Conservation (phyloP, 2,888 invertebrate species). For the Ramazzottius varieornatus region DNA sequence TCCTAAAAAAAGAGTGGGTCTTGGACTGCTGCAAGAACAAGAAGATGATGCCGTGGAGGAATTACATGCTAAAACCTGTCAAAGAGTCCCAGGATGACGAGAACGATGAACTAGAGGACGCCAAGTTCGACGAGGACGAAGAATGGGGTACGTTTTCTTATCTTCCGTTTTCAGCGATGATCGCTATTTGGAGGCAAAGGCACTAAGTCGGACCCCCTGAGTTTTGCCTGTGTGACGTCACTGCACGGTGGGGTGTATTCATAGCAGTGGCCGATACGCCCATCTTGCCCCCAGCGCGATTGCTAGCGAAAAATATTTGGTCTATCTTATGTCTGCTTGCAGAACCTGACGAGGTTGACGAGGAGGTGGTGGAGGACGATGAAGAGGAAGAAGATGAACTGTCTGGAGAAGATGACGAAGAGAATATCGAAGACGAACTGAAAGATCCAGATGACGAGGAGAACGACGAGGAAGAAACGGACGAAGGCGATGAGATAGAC, state of each 20-base stretch:
- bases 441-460: slow-evolving; percentile 27
- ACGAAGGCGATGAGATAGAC: slow-evolving; percentile 22
- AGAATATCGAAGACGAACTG: slow-evolving; percentile 38
- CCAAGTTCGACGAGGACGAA: not conserved
- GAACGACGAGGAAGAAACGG: slow-evolving; percentile 16
- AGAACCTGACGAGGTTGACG: too few relatives aligned
- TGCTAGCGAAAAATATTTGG: too few relatives aligned
- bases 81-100: slow-evolving; percentile 25
- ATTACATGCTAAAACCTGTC: slow-evolving; percentile 26
- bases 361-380: slow-evolving; percentile 11
- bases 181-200: too few relatives aligned
- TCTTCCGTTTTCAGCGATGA: too few relatives aligned
- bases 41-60: slow-evolving; percentile 37
- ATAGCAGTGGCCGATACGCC: too few relatives aligned
- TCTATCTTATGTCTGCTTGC: too few relatives aligned
- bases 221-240: too few relatives aligned
- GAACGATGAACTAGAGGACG: not conserved
- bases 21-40: slow-evolving; percentile 33
- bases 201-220: too few relatives aligned
- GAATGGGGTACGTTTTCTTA: not conserved
- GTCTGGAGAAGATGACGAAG: slow-evolving; percentile 16
- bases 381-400: slow-evolving; percentile 13
- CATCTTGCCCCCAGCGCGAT: too few relatives aligned
- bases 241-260: too few relatives aligned
- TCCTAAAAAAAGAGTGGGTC: slow-evolving; percentile 47